Evolutionary conservation across 92 coral and sea anemone genomes (phyloP).

Genomic region (Plumapathes pennacea): DNA sequence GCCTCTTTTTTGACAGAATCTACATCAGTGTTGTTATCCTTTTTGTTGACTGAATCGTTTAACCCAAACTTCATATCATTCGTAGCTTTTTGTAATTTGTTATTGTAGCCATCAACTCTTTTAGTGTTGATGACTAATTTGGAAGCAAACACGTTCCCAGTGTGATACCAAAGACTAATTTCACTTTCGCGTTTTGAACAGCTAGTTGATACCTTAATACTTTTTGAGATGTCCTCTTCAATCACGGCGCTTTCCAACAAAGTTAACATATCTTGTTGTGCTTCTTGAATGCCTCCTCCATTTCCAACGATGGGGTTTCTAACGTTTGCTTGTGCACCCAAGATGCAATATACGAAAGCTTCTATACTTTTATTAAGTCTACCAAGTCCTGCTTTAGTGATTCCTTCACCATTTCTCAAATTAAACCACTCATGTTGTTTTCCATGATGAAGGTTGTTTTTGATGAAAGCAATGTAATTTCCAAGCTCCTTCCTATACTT

Average conservation of each 20-base stretch:
- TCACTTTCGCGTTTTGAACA: not conserved
- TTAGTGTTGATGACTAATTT: constrained; percentile 1
- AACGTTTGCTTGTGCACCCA: constrained; percentile 8
- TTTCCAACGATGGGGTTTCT: constrained; percentile 1
- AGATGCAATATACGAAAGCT: constrained; percentile 6
- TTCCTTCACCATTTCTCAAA: too few species aligned
- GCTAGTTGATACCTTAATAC: constrained; percentile 9
- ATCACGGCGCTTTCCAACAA: constrained; percentile 1
- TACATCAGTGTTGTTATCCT: too few species aligned
- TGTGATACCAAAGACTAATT: constrained; percentile 1
- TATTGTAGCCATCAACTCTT: constrained; percentile 6
- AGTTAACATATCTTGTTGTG: constrained; percentile 8
- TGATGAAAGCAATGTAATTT: too few species aligned
- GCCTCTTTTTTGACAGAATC: too few species aligned
- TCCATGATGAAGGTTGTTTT: too few species aligned
- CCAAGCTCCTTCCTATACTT: too few species aligned
- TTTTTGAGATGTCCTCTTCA: constrained; percentile 4
- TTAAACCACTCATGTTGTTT: too few species aligned
- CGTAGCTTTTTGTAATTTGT: constrained; percentile 5
- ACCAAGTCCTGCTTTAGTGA: constrained; percentile 8
- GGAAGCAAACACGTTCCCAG: constrained; percentile 16
- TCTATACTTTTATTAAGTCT: constrained; percentile 9
- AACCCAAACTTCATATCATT: constrained; percentile 13
- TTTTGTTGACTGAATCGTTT: too few species aligned
- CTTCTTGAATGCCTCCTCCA: constrained; percentile 10